Conservation (phyloP, 2,797 vertebrate species). For the Nasua narica region DNA sequence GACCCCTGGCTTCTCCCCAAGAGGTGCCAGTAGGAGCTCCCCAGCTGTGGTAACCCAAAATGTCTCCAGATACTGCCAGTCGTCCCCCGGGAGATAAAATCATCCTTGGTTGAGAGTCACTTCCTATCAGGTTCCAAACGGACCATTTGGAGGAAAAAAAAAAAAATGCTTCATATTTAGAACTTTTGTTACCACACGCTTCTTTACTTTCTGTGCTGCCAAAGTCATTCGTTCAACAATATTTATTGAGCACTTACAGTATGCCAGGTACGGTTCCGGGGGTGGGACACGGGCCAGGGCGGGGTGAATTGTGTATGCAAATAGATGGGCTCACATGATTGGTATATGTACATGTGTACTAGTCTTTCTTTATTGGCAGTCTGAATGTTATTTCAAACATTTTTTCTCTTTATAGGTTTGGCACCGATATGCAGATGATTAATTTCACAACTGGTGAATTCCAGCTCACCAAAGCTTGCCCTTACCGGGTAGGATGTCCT, state of each 20-base stretch:
- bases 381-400: constrained; percentile 59
- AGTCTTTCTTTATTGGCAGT: constrained; percentile 2
- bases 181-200: neutral
- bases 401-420: constrained; percentile 80
- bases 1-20: neutral
- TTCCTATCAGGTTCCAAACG: neutral
- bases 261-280: fast-evolving
- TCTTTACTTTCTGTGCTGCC: neutral
- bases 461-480: constrained; percentile 86
- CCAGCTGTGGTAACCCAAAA: neutral
- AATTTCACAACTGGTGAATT: constrained; percentile 95
- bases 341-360: neutral
- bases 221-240: neutral
- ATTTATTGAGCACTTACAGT: neutral
- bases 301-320: neutral
- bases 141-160: neutral
- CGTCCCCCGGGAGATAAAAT: neutral
- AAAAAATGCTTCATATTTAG: neutral
- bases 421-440: constrained; percentile 88
- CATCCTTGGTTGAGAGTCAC: neutral
- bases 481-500: constrained; percentile 79
- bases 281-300: too few relatives aligned
- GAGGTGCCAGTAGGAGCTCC: neutral
- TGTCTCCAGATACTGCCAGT: neutral
- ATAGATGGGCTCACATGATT: neutral